Conservation (phyloP, 2,888 invertebrate species). For the Horisme vitalbata region DNA sequence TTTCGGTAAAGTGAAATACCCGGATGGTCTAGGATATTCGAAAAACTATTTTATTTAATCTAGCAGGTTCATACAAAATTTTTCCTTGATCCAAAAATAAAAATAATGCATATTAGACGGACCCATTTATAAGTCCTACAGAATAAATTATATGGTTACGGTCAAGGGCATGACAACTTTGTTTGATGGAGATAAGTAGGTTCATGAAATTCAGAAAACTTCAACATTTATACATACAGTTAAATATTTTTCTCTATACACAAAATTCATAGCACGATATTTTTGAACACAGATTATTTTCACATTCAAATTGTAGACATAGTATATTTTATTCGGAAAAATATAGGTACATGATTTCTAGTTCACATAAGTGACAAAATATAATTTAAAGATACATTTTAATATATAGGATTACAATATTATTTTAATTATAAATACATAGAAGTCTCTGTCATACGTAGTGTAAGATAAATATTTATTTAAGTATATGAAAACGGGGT, state of each 20-base stretch:
- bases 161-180: slow-evolving; percentile 23
- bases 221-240: slow-evolving; percentile 48
- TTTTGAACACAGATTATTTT: slow-evolving; percentile 74
- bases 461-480: slow-evolving; percentile 45
- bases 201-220: slow-evolving; percentile 8
- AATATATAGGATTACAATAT: slow-evolving; percentile 57
- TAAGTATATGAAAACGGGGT: slow-evolving; percentile 37
- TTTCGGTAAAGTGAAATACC: too few relatives aligned
- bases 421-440: slow-evolving; percentile 51
- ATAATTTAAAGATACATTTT: slow-evolving; percentile 51
- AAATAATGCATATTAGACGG: too few relatives aligned
- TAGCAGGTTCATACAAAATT: too few relatives aligned
- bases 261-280: slow-evolving; percentile 67
- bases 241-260: slow-evolving; percentile 56
- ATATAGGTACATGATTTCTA: slow-evolving; percentile 60
- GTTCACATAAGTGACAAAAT: slow-evolving; percentile 53
- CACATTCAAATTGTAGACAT: slow-evolving; percentile 72
- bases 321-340: slow-evolving; percentile 68
- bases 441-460: slow-evolving; percentile 52
- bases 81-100: slow-evolving; percentile 27
- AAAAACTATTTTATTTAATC: too few relatives aligned
- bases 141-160: slow-evolving; percentile 10
- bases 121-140: too few relatives aligned
- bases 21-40: too few relatives aligned
- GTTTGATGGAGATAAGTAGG: slow-evolving; percentile 33